Evolutionary conservation across 2,797 vertebrate species (phyloP), one percentile per base, ranked within the genome.

Genomic region (Tamandua tetradactyla): DNA sequence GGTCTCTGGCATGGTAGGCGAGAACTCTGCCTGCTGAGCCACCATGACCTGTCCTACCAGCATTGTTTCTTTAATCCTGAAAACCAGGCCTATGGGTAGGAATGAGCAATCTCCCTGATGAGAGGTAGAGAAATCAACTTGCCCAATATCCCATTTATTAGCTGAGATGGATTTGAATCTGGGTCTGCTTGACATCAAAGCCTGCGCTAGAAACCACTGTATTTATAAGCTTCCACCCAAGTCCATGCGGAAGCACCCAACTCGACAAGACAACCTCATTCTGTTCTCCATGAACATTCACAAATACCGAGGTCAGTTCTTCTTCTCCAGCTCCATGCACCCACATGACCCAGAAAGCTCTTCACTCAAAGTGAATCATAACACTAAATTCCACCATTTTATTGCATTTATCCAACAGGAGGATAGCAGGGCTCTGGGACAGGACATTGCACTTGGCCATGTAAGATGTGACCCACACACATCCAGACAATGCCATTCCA

Each of bases 61-160:
- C 2, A 75, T 12, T 82, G 62, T 93, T 57, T 47, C 20, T 86
- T 75, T 75, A 82, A 91, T 71, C n/a, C 25, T 62, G 44, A 57
- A 17, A 90, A 82, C 42, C 71, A 86, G 76, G 23, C 1, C 17
- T 47, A 1, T 12, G 69, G 15, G 13, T 12, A 84, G 84, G 81
- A 89, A 89, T 32, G n/a, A 79, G 55, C 47, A 84, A 66, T 27
- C 25, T 87, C 69, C 25, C 71, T 20, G 30, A 83, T 59, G 17
- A 89, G 74, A 91, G 32, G 64, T 80, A 68, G 11, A 57, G 12
- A 95, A 89, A 87, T 75, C 37, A 87, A 95, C 42, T 85, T 84
- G 27, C 83, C 17, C 84, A 62, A 44, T 10, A n/a, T 62, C 37
- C 9, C n/a, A 9, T 61, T 89, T 87, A 82, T 79, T 57, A 86